A percentile compares a stretch with the other conserved stretches of the same genome.
Evolutionary conservation across 2,797 vertebrate genomes (phyloP).

Genomic region (Tympanoctomys barrerae): DNA sequence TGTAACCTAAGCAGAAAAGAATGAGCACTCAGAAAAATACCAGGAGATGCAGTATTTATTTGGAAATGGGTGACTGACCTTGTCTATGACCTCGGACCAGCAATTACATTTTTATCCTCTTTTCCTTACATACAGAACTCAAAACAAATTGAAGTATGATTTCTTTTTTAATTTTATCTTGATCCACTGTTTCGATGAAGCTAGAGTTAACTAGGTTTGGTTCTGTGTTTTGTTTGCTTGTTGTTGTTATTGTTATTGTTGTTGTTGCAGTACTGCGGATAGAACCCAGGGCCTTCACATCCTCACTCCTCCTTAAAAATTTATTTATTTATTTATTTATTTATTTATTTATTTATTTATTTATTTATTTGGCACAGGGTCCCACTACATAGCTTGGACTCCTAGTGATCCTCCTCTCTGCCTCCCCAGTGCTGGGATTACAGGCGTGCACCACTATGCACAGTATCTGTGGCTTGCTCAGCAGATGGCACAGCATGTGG

Average conservation of each 20-base stretch:
- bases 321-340: too few relatives aligned
- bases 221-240: neutral
- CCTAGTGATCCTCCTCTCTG: too few relatives aligned
- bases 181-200: neutral
- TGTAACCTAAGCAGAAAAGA: slow-evolving; percentile 35
- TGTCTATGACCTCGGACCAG: neutral
- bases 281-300: too few relatives aligned
- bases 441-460: too few relatives aligned
- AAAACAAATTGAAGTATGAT: slow-evolving; percentile 38
- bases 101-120: neutral
- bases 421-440: too few relatives aligned
- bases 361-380: too few relatives aligned
- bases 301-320: too few relatives aligned
- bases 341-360: too few relatives aligned
- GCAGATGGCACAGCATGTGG: too few relatives aligned
- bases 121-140: neutral
- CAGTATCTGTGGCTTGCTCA: too few relatives aligned
- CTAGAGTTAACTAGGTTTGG: neutral
- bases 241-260: neutral
- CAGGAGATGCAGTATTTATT: slow-evolving; percentile 17
- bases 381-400: too few relatives aligned
- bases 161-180: neutral
- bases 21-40: slow-evolving; percentile 55
- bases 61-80: neutral
- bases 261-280: neutral